Base-by-base conservation (phyloP, 92 coral and sea anemone species). In the Epizoanthus rinbou region DNA sequence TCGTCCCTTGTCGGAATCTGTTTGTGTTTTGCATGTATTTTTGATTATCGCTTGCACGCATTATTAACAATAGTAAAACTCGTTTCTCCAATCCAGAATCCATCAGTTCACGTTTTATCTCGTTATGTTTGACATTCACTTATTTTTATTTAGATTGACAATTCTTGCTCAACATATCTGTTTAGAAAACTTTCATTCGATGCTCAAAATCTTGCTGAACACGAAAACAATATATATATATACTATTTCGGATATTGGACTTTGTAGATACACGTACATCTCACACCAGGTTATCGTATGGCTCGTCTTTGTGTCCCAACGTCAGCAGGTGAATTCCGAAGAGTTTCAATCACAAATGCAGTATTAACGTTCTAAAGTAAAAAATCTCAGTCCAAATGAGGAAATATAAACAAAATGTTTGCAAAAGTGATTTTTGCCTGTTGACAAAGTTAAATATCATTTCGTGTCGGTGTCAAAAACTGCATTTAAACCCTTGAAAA, bases 271-370 rank as follows among this genome's bases (percentile, higher is more conserved):
- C 56, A 71, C 21, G 16, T 45, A 22, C n/a, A 39, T 47, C 57
- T n/a, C 28, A 71, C 76, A n/a, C 57, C 35, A 17, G 22, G 23
- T 17, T 2, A 28, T 21, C 39, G 41, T 57, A 24, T 43, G 45
- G 57, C 50, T 71, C 43, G 58, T 8, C 33, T 19, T 71, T 71
- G 57, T 45, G 57, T 45, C 57, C 21, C 6, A 43, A 22, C 22
- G 76, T 56, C n/a, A 45, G 50, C 76, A 71, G 76, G 76, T 71
- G 76, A 45, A 45, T 45, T 21, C 33, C 18, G 47, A 66, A 71
- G 23, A 71, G 57, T 7, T 56, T 19, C 3, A 45, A n/a, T 13
- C 14, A 54, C 45, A 28, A 8, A 50, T 50, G 5, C 2, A 67
- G 14, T 64, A 4, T 37, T 37, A 25, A 23, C 23, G 33, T 33